These are phyloP conservation scores for Epinephelus awoara DNA, from an alignment of 2,797 vertebrate species.

Conservation along the genomic window DNA sequence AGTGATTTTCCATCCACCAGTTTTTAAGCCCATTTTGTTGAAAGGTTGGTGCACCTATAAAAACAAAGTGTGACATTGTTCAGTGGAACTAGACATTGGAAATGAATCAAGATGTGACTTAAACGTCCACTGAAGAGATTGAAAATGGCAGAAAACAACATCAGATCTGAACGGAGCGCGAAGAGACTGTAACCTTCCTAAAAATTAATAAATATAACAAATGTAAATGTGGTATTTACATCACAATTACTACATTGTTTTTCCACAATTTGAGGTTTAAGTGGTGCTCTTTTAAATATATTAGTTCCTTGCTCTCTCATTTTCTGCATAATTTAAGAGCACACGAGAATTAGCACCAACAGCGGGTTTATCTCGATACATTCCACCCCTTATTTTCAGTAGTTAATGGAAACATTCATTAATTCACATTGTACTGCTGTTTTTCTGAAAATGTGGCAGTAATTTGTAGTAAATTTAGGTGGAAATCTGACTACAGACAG, in stretches of 20 bases:
- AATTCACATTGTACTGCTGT: neutral
- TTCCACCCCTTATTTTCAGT: neutral
- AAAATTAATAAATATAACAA: no score
- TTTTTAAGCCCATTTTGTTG: neutral
- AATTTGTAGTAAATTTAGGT: neutral
- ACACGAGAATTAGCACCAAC: neutral
- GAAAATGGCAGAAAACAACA: no score
- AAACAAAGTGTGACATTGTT: no score
- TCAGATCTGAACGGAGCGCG: no score
- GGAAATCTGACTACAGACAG: neutral
- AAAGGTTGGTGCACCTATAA: neutral
- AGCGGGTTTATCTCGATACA: neutral
- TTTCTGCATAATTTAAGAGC: neutral
- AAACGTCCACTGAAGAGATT: neutral
- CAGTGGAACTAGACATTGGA: neutral
- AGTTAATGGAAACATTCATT: neutral
- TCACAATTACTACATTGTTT: no score
- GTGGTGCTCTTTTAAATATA: no score
- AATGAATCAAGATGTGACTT: neutral
- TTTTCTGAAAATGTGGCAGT: neutral
- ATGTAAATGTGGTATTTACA: no score
- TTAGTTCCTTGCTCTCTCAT: no score
- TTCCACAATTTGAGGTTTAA: no score
- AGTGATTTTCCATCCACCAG: neutral
- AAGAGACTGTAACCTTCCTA: no score